A percentile compares a stretch with the other conserved stretches of the same genome.
Evolutionary conservation across 2,797 vertebrate genomes (phyloP).

Genomic region (Protonibea diacanthus): DNA sequence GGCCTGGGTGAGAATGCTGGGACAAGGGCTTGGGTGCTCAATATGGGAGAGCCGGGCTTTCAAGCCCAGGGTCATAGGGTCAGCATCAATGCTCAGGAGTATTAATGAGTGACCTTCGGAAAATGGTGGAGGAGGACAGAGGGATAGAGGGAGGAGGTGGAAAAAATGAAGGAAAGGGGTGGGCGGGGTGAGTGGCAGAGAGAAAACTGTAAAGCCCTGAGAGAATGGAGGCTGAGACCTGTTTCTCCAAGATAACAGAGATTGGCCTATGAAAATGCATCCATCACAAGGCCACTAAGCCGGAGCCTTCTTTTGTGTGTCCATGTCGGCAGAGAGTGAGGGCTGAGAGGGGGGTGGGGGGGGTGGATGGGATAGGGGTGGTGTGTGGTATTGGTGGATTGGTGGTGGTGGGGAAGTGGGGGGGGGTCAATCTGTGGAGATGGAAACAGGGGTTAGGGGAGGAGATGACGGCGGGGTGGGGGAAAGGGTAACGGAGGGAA

Average conservation of each 20-base stretch:
- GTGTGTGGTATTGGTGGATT: neutral
- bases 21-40: constrained; percentile 71
- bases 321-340: constrained; percentile 72
- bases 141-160: constrained; percentile 60
- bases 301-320: constrained; percentile 83
- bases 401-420: neutral
- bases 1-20: constrained; percentile 62
- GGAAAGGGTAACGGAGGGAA: constrained; percentile 40
- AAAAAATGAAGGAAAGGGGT: constrained; percentile 51
- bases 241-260: constrained; percentile 88
- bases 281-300: constrained; percentile 88
- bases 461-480: constrained; percentile 20
- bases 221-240: constrained; percentile 86
- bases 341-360: constrained; percentile 43
- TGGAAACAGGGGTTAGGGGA: constrained; percentile 69
- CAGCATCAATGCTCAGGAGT: constrained; percentile 83
- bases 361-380: neutral
- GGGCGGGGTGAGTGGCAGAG: constrained; percentile 71
- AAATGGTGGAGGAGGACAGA: constrained; percentile 75
- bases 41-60: constrained; percentile 78
- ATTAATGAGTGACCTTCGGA: constrained; percentile 89
- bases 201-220: constrained; percentile 82
- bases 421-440: constrained; percentile 75
- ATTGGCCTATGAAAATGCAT: constrained; percentile 88
- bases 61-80: constrained; percentile 82